Conservation (phyloP, 2,888 invertebrate genomes). For the Leucozona laternaria region DNA sequence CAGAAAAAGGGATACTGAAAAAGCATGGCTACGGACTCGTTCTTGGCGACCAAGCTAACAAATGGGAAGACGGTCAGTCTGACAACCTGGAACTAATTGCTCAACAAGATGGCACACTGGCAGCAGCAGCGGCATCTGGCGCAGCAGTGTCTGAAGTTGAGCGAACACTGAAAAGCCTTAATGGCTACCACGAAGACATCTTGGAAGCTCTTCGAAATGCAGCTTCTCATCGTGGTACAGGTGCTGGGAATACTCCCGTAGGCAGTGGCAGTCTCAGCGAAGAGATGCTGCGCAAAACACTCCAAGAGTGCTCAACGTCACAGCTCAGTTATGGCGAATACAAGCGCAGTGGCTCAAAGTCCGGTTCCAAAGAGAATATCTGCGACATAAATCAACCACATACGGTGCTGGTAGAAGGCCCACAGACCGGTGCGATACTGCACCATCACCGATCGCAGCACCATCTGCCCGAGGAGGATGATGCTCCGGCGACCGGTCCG, state of each 20-base stretch:
- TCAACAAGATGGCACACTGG: constrained; percentile 88
- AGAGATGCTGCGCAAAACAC: constrained; percentile 88
- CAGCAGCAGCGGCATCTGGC: constrained; percentile 85
- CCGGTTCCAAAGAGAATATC: constrained; percentile 89
- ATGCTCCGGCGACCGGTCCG: constrained; percentile 91
- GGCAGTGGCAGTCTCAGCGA: constrained; percentile 88
- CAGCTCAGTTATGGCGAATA: constrained; percentile 85
- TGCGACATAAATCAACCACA: constrained; percentile 89
- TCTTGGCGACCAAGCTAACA: constrained; percentile 89
- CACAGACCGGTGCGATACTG: constrained; percentile 81
- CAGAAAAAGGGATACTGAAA: constrained; percentile 96
- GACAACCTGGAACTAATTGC: constrained; percentile 89
- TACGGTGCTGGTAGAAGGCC: constrained; percentile 84
- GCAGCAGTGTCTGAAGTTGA: constrained; percentile 91
- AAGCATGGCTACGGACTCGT: constrained; percentile 92
- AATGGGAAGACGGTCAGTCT: constrained; percentile 90
- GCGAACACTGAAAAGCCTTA: constrained; percentile 93
- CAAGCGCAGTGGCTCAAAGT: constrained; percentile 86
- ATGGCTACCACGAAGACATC: constrained; percentile 96
- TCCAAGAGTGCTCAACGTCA: constrained; percentile 86
- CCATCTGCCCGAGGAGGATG: constrained; percentile 85
- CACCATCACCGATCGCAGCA: constrained; percentile 84
- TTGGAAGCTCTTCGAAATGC: constrained; percentile 95
- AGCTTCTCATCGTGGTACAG: constrained; percentile 88
- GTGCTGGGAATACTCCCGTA: constrained; percentile 86